Conservation (phyloP, 2,888 invertebrate genomes). For the Diaprepes abbreviatus region DNA sequence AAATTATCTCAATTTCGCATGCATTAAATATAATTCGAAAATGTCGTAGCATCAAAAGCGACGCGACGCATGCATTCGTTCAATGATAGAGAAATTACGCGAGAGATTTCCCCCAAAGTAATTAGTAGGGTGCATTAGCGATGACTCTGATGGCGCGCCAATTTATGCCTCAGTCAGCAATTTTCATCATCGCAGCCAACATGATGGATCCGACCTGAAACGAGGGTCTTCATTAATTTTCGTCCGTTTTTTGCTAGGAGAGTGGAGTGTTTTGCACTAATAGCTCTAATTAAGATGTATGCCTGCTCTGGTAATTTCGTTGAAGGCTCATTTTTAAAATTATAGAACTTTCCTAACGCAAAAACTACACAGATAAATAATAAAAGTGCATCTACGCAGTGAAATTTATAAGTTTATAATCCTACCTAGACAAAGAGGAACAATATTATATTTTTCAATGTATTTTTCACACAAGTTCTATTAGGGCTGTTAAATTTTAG, state of each 20-base stretch:
- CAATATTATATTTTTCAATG: no score
- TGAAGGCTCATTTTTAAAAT: slow-evolving; percentile 4
- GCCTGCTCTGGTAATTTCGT: neutral
- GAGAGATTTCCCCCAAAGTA: slow-evolving; percentile 38
- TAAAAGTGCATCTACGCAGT: no score
- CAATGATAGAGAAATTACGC: slow-evolving; percentile 39
- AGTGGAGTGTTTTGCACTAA: slow-evolving; percentile 11
- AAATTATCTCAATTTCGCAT: neutral
- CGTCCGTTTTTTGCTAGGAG: slow-evolving; percentile 34
- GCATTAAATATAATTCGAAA: neutral
- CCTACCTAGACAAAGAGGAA: no score
- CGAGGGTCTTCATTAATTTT: slow-evolving; percentile 43
- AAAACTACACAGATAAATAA: no score
- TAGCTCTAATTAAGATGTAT: slow-evolving; percentile 16
- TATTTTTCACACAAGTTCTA: no score
- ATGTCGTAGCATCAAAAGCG: slow-evolving; percentile 9
- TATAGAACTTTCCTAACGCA: neutral
- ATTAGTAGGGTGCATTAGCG: slow-evolving; percentile 47
- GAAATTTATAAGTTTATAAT: no score
- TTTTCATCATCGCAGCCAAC: slow-evolving; percentile 36
- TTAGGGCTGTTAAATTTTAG: no score
- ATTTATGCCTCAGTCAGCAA: slow-evolving; percentile 41
- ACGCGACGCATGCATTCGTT: slow-evolving; percentile 31
- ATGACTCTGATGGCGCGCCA: slow-evolving; percentile 34
- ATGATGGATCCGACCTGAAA: slow-evolving; percentile 39